Percentiles rank a stretch among this genome's conserved stretches.
These are phyloP conservation scores for Thalassarche chlororhynchos DNA, from an alignment of 2,113 vertebrate genomes.

Conservation along the genomic window DNA sequence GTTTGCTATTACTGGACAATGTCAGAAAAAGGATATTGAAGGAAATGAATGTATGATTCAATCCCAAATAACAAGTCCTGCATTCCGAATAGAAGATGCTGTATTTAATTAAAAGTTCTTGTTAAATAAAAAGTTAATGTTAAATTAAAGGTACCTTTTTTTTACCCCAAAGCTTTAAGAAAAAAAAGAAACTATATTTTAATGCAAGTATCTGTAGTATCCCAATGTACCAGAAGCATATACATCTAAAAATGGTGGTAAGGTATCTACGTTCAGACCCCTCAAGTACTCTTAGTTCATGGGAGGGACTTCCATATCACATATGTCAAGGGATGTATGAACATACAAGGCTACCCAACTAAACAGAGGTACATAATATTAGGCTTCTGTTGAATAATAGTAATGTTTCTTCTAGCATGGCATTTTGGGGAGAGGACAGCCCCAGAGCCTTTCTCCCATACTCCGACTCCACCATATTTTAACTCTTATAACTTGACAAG, in stretches of 20 bases:
- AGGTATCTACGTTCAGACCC: not conserved
- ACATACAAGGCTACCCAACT: not conserved
- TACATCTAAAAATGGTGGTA: not conserved
- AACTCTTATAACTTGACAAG: not conserved
- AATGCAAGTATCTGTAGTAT: not conserved
- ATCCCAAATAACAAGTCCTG: not conserved
- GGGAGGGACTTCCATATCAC: not conserved
- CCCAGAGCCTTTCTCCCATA: not conserved
- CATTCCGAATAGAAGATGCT: not conserved
- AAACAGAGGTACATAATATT: not conserved
- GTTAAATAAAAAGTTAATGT: not conserved
- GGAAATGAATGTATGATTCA: not conserved
- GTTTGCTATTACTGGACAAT: not conserved
- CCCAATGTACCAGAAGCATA: not conserved
- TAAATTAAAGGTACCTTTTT: not conserved
- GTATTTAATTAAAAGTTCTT: not conserved
- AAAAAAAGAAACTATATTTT: not conserved
- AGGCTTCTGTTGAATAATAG: not conserved
- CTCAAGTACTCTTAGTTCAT: not conserved
- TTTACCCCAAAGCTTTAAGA: not conserved
- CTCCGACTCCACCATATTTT: not conserved
- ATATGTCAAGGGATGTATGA: not conserved
- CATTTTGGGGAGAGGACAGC: not conserved
- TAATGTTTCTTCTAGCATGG: not conserved
- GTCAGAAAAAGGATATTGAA: not conserved